Evolutionary conservation across 2,113 vertebrate species (phyloP), one percentile per base, ranked within the genome.

Genomic region (Spheniscus mendiculus): DNA sequence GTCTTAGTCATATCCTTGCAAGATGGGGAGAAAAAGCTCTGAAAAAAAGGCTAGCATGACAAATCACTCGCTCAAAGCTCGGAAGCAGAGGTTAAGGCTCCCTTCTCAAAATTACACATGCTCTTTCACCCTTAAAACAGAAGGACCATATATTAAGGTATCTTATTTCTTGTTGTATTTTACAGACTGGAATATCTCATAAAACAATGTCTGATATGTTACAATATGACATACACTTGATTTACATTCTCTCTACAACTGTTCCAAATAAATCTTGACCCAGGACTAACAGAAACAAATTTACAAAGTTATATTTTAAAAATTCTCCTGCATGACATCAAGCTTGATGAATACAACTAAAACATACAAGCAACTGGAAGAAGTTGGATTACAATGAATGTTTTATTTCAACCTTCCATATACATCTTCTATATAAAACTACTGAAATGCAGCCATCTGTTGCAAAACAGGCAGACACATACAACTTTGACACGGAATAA

Each of bases 361-460:
- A 90, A 38, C 32, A 74, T 47, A 15, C 8, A 38, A 90, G 78
- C 52, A 93, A 27, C 71, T 86, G 76, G 38, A 92, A 80, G 45
- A 70, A 88, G 23, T 18, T 71, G 63, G 38, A 38, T 88, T 94
- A 73, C 67, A 83, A 80, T 6, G 1, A 88, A 73, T 73, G 19
- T 91, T 70, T 95, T 83, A 56, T 88, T 92, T 80, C 67, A 81
- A 59, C 50, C 32, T 92, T 73, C 71, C 12, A 3, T 86, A 77
- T 73, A 90, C 6, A 5, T 85, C 32, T 58, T 85, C 59, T 87
- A 8, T 83, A 47, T 47, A 87, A 88, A 93, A 73, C n/a, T 50
- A 53, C 45, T 72, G 89, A 94, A 96, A 78, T 82, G 49, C 65
- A 91, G 82, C 95, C 96, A 95, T 97, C 93, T 97, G 95, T 90